These are phyloP conservation scores for Eupithecia vulgata DNA, from an alignment of 2,888 invertebrate genomes.

Conservation along the genomic window DNA sequence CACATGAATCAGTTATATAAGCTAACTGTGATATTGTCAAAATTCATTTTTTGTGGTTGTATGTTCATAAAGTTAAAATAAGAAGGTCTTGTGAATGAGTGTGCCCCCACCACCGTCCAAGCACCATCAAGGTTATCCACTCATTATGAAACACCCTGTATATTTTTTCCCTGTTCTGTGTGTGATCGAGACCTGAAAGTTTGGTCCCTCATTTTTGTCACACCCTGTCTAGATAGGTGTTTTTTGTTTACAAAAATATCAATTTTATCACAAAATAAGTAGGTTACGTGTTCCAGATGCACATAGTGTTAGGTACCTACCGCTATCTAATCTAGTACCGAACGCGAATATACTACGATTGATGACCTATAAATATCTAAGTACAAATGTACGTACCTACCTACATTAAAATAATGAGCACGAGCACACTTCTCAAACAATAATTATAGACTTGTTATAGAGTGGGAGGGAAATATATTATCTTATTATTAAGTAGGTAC, in stretches of 20 bases:
- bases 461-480: background rate
- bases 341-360: conserved; percentile 11
- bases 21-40: no score
- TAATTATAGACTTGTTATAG: background rate
- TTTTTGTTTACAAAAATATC: background rate
- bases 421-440: conserved; percentile 5
- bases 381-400: background rate
- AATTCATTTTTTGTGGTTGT: no score
- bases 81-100: no score
- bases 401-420: conserved; percentile 22
- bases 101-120: no score
- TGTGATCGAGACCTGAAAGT: no score
- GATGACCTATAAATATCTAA: conserved; percentile 18
- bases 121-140: no score
- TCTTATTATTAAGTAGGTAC: no score
- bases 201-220: no score
- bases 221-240: background rate
- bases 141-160: no score
- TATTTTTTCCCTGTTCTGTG: no score
- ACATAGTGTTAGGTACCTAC: background rate
- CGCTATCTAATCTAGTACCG: conserved; percentile 23
- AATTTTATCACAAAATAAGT: conserved; percentile 17
- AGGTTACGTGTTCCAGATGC: conserved; percentile 23
- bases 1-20: no score
- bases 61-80: no score